These are phyloP conservation scores for Zoanthus sociatus DNA, from an alignment of 92 coral and sea anemone genomes.

Conservation along the genomic window DNA sequence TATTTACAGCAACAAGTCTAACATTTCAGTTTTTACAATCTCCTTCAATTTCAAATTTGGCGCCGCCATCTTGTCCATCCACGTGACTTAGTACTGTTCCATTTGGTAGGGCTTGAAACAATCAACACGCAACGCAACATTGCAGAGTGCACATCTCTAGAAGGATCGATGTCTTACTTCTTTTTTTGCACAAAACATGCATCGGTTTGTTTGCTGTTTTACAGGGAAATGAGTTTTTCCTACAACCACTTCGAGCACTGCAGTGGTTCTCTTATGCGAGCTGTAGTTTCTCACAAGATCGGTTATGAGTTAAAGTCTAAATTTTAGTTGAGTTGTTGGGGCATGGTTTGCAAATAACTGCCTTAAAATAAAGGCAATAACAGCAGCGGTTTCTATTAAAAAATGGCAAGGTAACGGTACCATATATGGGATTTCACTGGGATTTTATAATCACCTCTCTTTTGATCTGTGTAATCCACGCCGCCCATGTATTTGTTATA, in stretches of 20 bases:
- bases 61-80: slow-evolving; percentile 27
- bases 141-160: slow-evolving; percentile 39
- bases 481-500: slow-evolving; percentile 63
- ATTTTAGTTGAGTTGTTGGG: slow-evolving; percentile 36
- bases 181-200: slow-evolving; percentile 41
- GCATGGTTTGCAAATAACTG: slow-evolving; percentile 49
- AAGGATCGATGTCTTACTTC: slow-evolving; percentile 42
- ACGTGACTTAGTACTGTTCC: slow-evolving; percentile 6
- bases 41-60: slow-evolving; percentile 16
- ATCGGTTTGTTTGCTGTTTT: slow-evolving; percentile 36
- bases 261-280: slow-evolving; percentile 29
- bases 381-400: slow-evolving; percentile 41
- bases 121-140: slow-evolving; percentile 39
- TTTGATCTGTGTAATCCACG: slow-evolving; percentile 54
- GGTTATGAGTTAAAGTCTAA: slow-evolving; percentile 42
- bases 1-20: slow-evolving; percentile 12
- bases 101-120: slow-evolving; percentile 41
- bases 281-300: slow-evolving; percentile 29
- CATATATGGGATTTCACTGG: slow-evolving; percentile 43
- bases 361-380: slow-evolving; percentile 41
- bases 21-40: slow-evolving; percentile 19
- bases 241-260: slow-evolving; percentile 10
- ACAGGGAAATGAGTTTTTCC: slow-evolving; percentile 49
- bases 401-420: slow-evolving; percentile 51
- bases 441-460: slow-evolving; percentile 51